A percentile compares a stretch with the other conserved stretches of the same genome.
Conservation (phyloP, 2,113 vertebrate genomes). For the Tetrao urogallus region DNA sequence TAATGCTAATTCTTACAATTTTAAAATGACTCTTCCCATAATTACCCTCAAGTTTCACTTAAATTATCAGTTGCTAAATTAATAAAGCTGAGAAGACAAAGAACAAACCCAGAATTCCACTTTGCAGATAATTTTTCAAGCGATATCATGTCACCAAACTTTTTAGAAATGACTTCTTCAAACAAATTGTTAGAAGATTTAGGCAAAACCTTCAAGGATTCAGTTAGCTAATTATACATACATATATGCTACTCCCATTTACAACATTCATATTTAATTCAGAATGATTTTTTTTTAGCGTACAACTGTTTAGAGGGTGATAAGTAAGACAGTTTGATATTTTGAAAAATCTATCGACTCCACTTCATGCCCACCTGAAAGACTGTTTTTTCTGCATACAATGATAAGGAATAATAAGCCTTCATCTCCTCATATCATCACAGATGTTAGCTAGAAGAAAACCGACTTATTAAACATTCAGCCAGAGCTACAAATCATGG, state of each 20-base stretch:
- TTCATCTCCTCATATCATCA: constrained; percentile 55
- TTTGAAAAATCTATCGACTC: constrained; percentile 31
- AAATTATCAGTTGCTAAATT: neutral
- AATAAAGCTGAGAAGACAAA: neutral
- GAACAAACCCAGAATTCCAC: neutral
- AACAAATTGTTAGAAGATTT: constrained; percentile 7
- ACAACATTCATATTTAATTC: constrained; percentile 2
- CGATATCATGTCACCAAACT: neutral
- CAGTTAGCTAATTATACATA: neutral
- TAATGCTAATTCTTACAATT: neutral
- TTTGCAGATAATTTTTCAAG: neutral
- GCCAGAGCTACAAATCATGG: constrained; percentile 57
- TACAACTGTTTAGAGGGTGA: constrained; percentile 3
- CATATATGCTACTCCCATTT: constrained; percentile 11
- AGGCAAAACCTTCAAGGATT: constrained; percentile 35
- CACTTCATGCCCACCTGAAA: constrained; percentile 8
- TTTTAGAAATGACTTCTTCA: neutral
- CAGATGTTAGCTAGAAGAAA: constrained; percentile 30
- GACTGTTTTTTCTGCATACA: constrained; percentile 27
- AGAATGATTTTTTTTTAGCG: constrained; percentile 11
- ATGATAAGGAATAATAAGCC: constrained; percentile 54
- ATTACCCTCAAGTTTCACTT: neutral
- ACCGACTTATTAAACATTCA: constrained; percentile 38
- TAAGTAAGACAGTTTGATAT: constrained; percentile 44
- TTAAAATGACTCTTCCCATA: neutral